Evolutionary conservation across 2,797 vertebrate species (phyloP).

Genomic region (Micropoecilia bifurca): DNA sequence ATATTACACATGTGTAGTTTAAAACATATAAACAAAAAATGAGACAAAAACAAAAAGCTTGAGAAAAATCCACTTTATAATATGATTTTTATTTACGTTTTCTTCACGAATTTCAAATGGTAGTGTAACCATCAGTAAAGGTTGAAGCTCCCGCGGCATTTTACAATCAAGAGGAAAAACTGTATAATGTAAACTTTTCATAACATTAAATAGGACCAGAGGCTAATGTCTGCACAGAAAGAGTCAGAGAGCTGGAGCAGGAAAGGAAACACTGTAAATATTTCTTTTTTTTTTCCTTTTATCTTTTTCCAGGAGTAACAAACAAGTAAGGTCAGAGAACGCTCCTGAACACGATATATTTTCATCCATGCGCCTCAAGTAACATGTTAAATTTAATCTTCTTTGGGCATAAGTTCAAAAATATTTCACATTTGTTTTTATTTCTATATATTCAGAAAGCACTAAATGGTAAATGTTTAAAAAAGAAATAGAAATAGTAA

Average conservation of each 20-base stretch:
- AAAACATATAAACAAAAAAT: background rate
- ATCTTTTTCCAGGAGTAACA: conserved; percentile 29
- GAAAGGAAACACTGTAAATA: conserved; percentile 32
- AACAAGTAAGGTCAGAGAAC: conserved; percentile 18
- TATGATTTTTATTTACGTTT: conserved; percentile 74
- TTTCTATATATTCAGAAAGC: background rate
- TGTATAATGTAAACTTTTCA: conserved; percentile 52
- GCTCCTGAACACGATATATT: conserved; percentile 2
- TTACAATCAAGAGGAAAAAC: conserved; percentile 54
- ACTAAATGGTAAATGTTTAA: conserved; percentile 25
- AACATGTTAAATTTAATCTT: conserved; percentile 13
- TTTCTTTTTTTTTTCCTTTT: conserved; percentile 8
- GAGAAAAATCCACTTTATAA: conserved; percentile 35
- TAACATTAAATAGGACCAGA: conserved; percentile 37
- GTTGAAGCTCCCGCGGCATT: conserved; percentile 61
- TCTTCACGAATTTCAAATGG: conserved; percentile 69
- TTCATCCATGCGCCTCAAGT: conserved; percentile 5
- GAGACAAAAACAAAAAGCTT: background rate
- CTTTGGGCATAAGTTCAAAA: conserved; percentile 37
- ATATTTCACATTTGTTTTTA: conserved; percentile 23
- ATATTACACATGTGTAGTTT: background rate
- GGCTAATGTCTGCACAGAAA: conserved; percentile 34
- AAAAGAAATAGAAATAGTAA: conserved; percentile 3
- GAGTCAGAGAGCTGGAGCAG: conserved; percentile 19
- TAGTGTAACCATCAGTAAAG: conserved; percentile 58